Evolutionary conservation across 2,113 vertebrate genomes (phyloP).

Genomic region (Calypte anna): DNA sequence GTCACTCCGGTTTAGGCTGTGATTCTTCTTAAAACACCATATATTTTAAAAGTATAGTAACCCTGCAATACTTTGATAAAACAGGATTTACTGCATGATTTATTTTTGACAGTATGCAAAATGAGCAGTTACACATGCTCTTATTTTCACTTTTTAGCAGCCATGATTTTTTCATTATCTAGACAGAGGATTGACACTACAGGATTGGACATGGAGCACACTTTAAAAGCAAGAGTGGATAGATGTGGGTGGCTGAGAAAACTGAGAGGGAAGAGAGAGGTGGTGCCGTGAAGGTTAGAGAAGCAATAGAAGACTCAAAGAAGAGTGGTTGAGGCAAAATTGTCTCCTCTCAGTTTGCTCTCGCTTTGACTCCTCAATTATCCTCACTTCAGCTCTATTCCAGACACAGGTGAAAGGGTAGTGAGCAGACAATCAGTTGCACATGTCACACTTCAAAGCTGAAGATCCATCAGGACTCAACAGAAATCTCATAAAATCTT

Average conservation of each 20-base stretch:
- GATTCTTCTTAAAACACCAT: background rate
- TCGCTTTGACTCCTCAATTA: background rate
- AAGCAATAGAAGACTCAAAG: background rate
- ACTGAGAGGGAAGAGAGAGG: background rate
- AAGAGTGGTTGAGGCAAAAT: background rate
- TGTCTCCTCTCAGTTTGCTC: background rate
- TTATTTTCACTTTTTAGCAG: background rate
- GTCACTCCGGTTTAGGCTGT: background rate
- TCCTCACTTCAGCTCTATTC: background rate
- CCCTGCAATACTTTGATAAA: background rate
- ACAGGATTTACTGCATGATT: background rate
- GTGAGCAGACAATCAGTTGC: background rate
- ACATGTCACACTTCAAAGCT: background rate
- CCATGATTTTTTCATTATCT: background rate
- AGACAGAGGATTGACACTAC: background rate
- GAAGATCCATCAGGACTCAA: background rate
- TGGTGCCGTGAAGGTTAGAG: background rate
- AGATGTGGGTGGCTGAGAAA: background rate
- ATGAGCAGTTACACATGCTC: background rate
- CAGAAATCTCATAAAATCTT: slow-evolving; percentile 26
- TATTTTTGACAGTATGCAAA: background rate
- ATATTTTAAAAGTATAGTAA: background rate
- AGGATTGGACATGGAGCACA: background rate
- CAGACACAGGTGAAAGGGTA: background rate
- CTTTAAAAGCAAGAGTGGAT: background rate